Evolutionary conservation across 2,113 vertebrate species (phyloP).

Genomic region (Noturus placidus): DNA sequence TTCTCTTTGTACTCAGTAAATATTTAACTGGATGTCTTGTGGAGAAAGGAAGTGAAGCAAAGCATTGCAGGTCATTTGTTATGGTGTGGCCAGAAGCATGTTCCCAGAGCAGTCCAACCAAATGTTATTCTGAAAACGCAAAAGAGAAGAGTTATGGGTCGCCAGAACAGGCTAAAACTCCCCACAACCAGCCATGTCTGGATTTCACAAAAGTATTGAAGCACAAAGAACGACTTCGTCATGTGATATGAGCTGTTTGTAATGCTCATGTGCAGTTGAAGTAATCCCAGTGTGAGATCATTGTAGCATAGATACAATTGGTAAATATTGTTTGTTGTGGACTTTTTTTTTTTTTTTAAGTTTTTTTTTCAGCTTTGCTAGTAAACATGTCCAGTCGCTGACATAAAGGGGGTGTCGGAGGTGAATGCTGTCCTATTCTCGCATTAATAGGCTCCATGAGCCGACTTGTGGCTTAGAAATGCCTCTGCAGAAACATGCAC

Average conservation of each 20-base stretch:
- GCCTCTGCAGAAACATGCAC: slow-evolving; percentile 11
- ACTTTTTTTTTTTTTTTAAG: not conserved
- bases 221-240: slow-evolving; percentile 6
- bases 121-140: not conserved
- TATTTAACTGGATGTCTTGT: slow-evolving; percentile 21
- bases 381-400: slow-evolving; percentile 1
- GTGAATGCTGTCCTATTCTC: not conserved
- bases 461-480: not conserved
- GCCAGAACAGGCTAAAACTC: slow-evolving; percentile 5
- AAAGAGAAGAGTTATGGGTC: not conserved
- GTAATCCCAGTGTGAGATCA: not conserved
- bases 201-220: slow-evolving; percentile 15
- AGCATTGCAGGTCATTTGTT: not conserved
- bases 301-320: slow-evolving; percentile 10
- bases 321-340: not conserved
- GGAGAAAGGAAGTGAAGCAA: slow-evolving; percentile 39
- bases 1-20: slow-evolving; percentile 18
- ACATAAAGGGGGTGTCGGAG: not conserved
- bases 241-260: slow-evolving; percentile 1
- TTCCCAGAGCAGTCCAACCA: not conserved
- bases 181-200: not conserved
- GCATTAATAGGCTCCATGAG: slow-evolving; percentile 22
- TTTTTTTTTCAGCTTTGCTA: not conserved
- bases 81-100: not conserved
- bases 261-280: not conserved